Evolutionary conservation across 1,140 invertebrate genomes (phyloP), one percentile per base, ranked within the genome.

Genomic region (Drosophila parvula): DNA sequence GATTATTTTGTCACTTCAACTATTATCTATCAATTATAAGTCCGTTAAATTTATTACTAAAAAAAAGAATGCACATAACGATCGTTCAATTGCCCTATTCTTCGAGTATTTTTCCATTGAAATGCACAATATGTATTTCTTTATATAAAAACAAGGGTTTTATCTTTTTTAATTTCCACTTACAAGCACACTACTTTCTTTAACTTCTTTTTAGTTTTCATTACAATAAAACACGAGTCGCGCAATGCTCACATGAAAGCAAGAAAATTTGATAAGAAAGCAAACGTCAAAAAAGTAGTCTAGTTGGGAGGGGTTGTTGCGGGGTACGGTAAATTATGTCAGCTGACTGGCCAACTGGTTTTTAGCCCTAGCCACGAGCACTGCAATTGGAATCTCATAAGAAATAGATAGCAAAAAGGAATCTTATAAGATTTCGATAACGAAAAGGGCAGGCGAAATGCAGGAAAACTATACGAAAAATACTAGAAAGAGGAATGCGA

Each of bases 201-300:
- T 4, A 30, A 22, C 43, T 67, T 65, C 34, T 64, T 50, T 27
- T 43, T 40, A 47, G 38, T 58, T 51, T 64, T 59, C 32, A 32
- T 75, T 88, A 70, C 62, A 78, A 22, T 22, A 48, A 69, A 78
- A 63, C 61, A 80, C 38, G 30, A 48, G 51, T 50, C 63, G 18
- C 62, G 30, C 48, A 58, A n/a, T 32, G 67, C 48, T 88, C 83
- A 84, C 77, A 86, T 88, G 79, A 78, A 85, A 83, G 71, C 69
- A 22, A 22, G 41, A 67, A 78, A 78, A 89, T 59, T 50, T 61
- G 83, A 88, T 88, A 88, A 88, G 83, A 88, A 86, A 70, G 63
- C 60, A 80, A 89, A 70, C 45, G 80, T 80, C 78, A 79, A 84
- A 83, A 65, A 65, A 74, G 41, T 61, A 71, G 82, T 58, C 45